These are phyloP conservation scores for Doryteuthis pealeii DNA, from an alignment of 1,140 invertebrate species.

Conservation along the genomic window DNA sequence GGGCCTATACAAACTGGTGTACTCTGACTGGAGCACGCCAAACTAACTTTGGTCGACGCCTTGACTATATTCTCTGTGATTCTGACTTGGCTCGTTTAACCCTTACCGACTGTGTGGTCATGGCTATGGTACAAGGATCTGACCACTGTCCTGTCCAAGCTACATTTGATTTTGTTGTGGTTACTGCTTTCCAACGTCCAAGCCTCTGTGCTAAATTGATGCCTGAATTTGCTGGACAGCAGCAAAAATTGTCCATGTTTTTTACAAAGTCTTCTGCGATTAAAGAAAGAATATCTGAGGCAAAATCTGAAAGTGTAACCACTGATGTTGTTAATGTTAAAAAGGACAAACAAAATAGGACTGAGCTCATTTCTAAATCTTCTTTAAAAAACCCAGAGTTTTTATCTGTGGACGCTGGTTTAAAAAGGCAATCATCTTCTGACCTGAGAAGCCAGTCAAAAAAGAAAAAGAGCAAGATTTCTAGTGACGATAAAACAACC, in stretches of 20 bases:
- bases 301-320: too few relatives aligned
- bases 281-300: too few relatives aligned
- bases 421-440: background rate
- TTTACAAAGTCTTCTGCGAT: conserved; percentile 41
- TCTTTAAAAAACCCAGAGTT: too few relatives aligned
- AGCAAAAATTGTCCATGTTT: conserved; percentile 61
- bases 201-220: conserved; percentile 62
- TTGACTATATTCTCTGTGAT: conserved; percentile 66
- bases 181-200: conserved; percentile 55
- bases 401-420: too few relatives aligned
- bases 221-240: conserved; percentile 64
- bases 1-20: conserved; percentile 66
- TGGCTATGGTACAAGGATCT: conserved; percentile 64
- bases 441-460: background rate
- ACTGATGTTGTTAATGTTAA: too few relatives aligned
- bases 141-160: conserved; percentile 67
- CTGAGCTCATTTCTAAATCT: too few relatives aligned
- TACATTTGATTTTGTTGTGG: conserved; percentile 45
- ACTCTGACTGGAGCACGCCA: conserved; percentile 60
- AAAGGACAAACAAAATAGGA: too few relatives aligned
- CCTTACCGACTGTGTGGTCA: conserved; percentile 57
- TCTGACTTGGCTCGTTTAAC: conserved; percentile 42
- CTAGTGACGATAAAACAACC: background rate
- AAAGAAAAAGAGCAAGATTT: background rate
- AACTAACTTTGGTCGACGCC: conserved; percentile 66